Conservation (phyloP, 2,888 invertebrate genomes). For the Orgyia antiqua region DNA sequence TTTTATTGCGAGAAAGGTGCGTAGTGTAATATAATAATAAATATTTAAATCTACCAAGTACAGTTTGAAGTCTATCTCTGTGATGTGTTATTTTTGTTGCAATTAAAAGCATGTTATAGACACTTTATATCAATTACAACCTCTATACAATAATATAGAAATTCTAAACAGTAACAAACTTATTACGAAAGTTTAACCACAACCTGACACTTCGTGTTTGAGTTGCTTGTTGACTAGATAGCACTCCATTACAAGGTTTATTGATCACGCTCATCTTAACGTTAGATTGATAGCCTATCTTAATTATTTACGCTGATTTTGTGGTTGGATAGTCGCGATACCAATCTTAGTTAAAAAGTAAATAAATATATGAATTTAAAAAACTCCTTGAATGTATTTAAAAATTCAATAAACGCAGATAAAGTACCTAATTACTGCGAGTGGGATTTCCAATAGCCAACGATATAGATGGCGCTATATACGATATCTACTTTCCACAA, state of each 20-base stretch:
- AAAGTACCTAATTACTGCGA: too few relatives aligned
- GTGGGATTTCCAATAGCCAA: too few relatives aligned
- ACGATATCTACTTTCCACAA: too few relatives aligned
- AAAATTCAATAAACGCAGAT: too few relatives aligned
- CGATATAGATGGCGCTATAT: too few relatives aligned
- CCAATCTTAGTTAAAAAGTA: background rate
- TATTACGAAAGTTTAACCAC: slow-evolving; percentile 38
- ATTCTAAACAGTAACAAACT: slow-evolving; percentile 25
- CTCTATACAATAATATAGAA: slow-evolving; percentile 20
- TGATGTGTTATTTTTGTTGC: slow-evolving; percentile 11
- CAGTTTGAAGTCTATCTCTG: slow-evolving; percentile 30
- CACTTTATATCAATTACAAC: slow-evolving; percentile 38
- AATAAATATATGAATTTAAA: background rate
- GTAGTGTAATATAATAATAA: too few relatives aligned
- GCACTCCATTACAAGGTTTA: slow-evolving; percentile 38
- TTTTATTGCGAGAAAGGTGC: too few relatives aligned
- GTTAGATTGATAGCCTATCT: slow-evolving; percentile 19
- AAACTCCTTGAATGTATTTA: too few relatives aligned
- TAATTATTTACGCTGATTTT: slow-evolving; percentile 18
- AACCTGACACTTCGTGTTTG: slow-evolving; percentile 40
- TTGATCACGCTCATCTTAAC: slow-evolving; percentile 35
- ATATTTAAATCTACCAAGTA: too few relatives aligned
- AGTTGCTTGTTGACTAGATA: slow-evolving; percentile 27
- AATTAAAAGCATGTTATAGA: slow-evolving; percentile 38
- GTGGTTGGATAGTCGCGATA: slow-evolving; percentile 5